Conservation (phyloP, 2,113 vertebrate genomes). For the Seriola aureovittata region DNA sequence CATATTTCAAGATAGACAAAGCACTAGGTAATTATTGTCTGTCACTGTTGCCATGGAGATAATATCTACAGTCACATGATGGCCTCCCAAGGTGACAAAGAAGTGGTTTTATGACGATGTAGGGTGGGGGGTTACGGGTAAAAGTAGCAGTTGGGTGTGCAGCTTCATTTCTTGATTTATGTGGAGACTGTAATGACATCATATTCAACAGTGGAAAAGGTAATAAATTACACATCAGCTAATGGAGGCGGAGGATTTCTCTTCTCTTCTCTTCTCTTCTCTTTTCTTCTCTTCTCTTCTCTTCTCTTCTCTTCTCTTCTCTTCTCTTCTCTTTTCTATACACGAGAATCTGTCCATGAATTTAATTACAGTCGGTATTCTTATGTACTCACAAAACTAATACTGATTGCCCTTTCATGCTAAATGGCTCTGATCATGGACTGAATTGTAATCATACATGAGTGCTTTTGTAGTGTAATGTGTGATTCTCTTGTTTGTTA, state of each 20-base stretch:
- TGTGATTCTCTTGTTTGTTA: not conserved
- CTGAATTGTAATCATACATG: not conserved
- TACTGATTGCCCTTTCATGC: not conserved
- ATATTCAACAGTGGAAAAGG: constrained; percentile 68
- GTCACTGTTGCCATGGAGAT: constrained; percentile 66
- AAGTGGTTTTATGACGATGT: constrained; percentile 66
- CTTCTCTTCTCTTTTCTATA: not conserved
- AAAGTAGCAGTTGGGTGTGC: constrained; percentile 50
- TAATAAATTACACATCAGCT: constrained; percentile 78
- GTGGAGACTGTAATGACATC: constrained; percentile 79
- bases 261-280: constrained; percentile 40
- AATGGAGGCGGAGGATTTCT: constrained; percentile 69
- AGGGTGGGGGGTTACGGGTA: constrained; percentile 40
- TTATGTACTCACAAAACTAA: not conserved
- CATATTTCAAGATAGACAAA: constrained; percentile 58
- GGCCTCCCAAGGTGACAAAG: constrained; percentile 83
- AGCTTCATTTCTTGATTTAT: constrained; percentile 77
- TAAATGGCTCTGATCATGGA: not conserved
- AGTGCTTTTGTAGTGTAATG: not conserved
- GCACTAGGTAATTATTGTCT: constrained; percentile 66
- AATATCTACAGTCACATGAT: constrained; percentile 69
- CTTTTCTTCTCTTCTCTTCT: constrained; percentile 35
- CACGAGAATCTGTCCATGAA: not conserved
- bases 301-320: not conserved
- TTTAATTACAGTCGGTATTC: not conserved